Base-by-base conservation (phyloP, 2,113 vertebrate species). In the Eurypyga helias region DNA sequence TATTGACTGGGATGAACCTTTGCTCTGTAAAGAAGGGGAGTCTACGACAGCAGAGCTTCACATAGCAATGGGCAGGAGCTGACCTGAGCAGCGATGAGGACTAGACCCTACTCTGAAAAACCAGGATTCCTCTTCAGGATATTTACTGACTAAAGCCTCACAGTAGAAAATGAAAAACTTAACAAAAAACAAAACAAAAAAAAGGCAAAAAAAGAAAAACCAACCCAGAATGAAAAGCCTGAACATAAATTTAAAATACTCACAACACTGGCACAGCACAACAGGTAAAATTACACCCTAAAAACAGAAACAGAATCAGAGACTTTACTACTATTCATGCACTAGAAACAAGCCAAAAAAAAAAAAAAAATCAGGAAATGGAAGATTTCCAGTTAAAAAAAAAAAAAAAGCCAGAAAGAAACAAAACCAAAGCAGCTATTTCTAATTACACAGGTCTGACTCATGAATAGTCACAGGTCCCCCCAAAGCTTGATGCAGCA, bases 261-360 rank as follows among this genome's bases (percentile, higher is more conserved):
- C 98, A 99, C 99, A 98, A 97, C 92, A 98, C 70, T 97, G 97
- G 98, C 92, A 96, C 96, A 96, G 98, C 94, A 96, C 94, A 96
- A 98, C 96, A 79, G 96, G 96, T 94, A 98, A 95, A 97, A 98
- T 96, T 98, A 97, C 88, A 97, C 78, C 98, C 98, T 98, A 98
- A 97, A 98, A 97, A 97, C 92, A 97, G 93, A 97, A 97, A 96
- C 96, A 97, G 93, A 97, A 96, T 91, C 73, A 97, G 94, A 97
- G 61, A 75, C 89, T 97, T 96, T 93, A 97, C 93, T 81, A 84
- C 79, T 87, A 55, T 33, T 69, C 61, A 51, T 92, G 93, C 78
- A 77, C 95, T 96, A 92, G 28, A 95, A 96, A 89, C 18, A 81
- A 64, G 28, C 26, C 41, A 41, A 41, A 93, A 87, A 80, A 82